Percentiles rank a stretch among this genome's conserved stretches.
phyloP scores from a whole-genome alignment of 2,797 vertebrate genomes.

The Eidolon dupreanum region DNA sequence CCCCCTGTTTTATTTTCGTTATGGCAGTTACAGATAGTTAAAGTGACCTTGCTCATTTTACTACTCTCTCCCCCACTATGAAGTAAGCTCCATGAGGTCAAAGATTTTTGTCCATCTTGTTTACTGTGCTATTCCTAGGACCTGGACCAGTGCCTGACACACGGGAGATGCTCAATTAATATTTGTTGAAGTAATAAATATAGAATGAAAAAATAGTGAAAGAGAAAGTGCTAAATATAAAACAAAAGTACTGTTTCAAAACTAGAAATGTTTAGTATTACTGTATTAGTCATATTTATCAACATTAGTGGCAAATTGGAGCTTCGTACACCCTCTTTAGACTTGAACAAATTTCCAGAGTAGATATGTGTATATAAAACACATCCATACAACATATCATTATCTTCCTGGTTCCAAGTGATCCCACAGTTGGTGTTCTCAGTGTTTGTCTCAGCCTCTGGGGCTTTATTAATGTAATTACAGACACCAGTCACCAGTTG shows the following conservation, averaged over 20 bases:
- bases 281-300: background rate
- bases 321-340: constrained; percentile 6
- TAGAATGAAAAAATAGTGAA: background rate
- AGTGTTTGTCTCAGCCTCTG: constrained; percentile 37
- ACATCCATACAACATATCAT: constrained; percentile 49
- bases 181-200: background rate
- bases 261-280: background rate
- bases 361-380: constrained; percentile 43
- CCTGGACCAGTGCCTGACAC: background rate
- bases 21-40: background rate
- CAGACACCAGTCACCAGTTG: constrained; percentile 31
- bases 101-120: background rate
- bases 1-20: background rate
- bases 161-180: background rate
- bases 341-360: constrained; percentile 42
- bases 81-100: background rate
- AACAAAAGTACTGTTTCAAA: constrained; percentile 14
- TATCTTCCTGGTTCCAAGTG: constrained; percentile 50
- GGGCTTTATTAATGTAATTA: constrained; percentile 73
- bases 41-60: too few species aligned
- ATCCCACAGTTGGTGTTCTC: constrained; percentile 41
- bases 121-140: background rate
- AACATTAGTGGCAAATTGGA: background rate
- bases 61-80: background rate
- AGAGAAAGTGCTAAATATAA: background rate